A percentile compares a stretch with the other conserved stretches of the same genome.
These are phyloP conservation scores for Ploceus nigricollis DNA, from an alignment of 2,113 vertebrate genomes.

Conservation along the genomic window DNA sequence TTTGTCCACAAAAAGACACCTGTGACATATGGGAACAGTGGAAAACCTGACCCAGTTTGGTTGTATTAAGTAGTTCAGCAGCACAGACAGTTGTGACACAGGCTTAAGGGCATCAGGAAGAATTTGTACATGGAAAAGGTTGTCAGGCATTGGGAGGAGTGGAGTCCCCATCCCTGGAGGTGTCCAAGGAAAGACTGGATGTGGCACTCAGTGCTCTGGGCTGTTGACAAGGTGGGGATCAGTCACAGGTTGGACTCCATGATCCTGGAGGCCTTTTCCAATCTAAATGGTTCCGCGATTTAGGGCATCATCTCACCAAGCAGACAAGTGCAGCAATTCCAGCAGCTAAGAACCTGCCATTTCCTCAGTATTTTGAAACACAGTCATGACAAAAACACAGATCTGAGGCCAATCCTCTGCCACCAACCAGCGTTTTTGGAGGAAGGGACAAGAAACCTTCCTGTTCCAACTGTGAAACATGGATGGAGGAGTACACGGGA, in stretches of 20 bases:
- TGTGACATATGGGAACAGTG: not conserved
- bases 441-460: not conserved
- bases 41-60: not conserved
- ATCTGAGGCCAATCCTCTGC: not conserved
- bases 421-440: rapidly evolving
- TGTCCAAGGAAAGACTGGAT: not conserved
- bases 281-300: not conserved
- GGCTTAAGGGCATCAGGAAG: not conserved
- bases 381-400: not conserved
- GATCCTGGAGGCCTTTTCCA: not conserved
- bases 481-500: not conserved
- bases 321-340: not conserved
- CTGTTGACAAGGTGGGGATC: not conserved
- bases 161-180: not conserved
- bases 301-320: not conserved
- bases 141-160: not conserved
- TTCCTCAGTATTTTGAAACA: not conserved
- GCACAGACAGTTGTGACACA: not conserved
- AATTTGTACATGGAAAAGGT: not conserved
- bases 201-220: not conserved
- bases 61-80: not conserved
- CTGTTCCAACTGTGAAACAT: not conserved
- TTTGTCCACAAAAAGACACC: not conserved
- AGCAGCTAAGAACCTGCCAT: not conserved
- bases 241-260: not conserved